Evolutionary conservation across 2,113 vertebrate species (phyloP).

Genomic region (Xiphophorus maculatus): DNA sequence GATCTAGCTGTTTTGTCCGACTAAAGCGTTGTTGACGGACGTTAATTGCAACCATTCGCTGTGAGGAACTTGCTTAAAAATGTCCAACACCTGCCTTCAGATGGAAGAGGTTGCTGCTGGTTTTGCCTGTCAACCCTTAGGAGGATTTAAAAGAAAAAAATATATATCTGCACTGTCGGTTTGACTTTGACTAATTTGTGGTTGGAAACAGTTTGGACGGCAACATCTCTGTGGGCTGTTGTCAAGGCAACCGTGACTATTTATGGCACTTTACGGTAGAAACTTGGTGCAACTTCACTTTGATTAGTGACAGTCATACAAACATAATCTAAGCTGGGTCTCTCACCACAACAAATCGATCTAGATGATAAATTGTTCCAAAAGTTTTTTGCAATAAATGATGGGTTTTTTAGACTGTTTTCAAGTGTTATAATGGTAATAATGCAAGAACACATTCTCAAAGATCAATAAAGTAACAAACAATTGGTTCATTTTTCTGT

Average conservation of each 20-base stretch:
- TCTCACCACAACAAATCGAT: no score
- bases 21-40: conserved; percentile 19
- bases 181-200: background rate
- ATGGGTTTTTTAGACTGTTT: no score
- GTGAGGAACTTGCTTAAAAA: conserved; percentile 26
- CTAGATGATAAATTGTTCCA: no score
- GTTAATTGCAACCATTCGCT: conserved; percentile 22
- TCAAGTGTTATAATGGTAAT: no score
- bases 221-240: background rate
- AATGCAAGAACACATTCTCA: no score
- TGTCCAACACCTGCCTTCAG: conserved; percentile 39
- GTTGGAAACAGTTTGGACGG: background rate
- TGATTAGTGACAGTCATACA: no score
- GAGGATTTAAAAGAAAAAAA: background rate
- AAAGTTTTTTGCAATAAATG: no score
- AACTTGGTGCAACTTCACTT: background rate
- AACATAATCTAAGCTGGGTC: background rate
- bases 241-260: background rate
- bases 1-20: conserved; percentile 20
- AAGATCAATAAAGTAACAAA: no score
- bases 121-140: background rate
- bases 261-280: no score
- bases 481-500: background rate
- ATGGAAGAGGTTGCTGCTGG: background rate
- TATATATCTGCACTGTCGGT: background rate